Evolutionary conservation across 2,888 invertebrate species (phyloP).

Genomic region (Synanthedon formicaeformis): DNA sequence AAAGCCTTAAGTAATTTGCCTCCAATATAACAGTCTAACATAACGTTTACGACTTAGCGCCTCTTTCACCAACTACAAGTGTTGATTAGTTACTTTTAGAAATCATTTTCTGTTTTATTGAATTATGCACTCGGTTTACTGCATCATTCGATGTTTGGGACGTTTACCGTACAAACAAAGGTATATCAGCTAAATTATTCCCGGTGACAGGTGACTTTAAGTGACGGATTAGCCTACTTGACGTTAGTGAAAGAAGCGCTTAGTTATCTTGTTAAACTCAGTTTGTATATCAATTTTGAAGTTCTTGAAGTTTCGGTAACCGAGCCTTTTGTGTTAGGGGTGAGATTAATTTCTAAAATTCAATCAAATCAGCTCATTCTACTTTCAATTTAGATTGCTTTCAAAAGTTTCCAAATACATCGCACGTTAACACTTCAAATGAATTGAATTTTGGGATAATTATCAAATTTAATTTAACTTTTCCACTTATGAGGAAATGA

Average conservation of each 20-base stretch:
- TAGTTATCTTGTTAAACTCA: conserved; percentile 25
- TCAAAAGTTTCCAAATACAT: not conserved
- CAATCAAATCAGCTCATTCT: conserved; percentile 25
- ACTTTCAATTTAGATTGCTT: conserved; percentile 14
- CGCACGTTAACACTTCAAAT: conserved; percentile 12
- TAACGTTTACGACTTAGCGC: conserved; percentile 3
- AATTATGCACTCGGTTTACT: no score
- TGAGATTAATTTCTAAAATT: conserved; percentile 31
- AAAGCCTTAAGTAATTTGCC: no score
- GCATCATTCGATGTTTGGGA: no score
- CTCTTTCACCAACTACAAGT: no score
- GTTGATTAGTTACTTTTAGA: no score
- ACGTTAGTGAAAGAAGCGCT: no score
- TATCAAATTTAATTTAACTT: conserved; percentile 15
- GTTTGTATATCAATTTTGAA: conserved; percentile 27
- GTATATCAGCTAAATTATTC: no score
- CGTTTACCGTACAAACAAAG: no score
- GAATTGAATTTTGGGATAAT: conserved; percentile 14
- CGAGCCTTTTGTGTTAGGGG: conserved; percentile 16
- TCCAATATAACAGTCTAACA: no score
- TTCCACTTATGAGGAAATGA: conserved; percentile 6
- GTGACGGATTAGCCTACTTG: no score
- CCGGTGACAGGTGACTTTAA: no score
- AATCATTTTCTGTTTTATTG: no score
- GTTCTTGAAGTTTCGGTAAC: conserved; percentile 19